phyloP scores from a whole-genome alignment of 2,113 vertebrate genomes.

The Plecturocebus donacophilus region DNA sequence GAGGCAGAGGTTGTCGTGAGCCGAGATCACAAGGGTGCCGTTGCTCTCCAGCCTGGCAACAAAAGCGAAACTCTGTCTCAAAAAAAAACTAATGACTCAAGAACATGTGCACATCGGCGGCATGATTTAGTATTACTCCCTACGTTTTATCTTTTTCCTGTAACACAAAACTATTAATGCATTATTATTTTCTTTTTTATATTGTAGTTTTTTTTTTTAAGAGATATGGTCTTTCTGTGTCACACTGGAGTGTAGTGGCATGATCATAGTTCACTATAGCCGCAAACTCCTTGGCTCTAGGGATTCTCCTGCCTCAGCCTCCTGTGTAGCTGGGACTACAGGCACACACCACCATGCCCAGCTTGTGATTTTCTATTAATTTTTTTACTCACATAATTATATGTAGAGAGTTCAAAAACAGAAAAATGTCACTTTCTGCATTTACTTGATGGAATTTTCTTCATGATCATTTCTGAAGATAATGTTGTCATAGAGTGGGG shows the following conservation, averaged over 20 bases:
- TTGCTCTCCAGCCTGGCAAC: too few relatives aligned
- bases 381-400: neutral
- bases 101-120: neutral
- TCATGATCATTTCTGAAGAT: slow-evolving; percentile 22
- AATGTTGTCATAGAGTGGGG: neutral
- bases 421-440: neutral
- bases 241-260: too few relatives aligned
- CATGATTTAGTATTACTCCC: neutral
- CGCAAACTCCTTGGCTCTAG: neutral
- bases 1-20: too few relatives aligned
- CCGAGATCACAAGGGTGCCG: too few relatives aligned
- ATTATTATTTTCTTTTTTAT: neutral
- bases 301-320: neutral
- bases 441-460: neutral
- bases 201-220: neutral
- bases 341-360: neutral
- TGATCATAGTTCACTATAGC: too few relatives aligned
- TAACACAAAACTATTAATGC: neutral
- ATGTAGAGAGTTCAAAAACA: neutral
- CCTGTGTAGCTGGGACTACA: neutral
- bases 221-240: too few relatives aligned
- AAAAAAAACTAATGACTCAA: neutral
- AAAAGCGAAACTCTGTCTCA: too few relatives aligned
- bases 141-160: neutral
- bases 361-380: neutral